Conservation (phyloP, 2,797 vertebrate genomes). For the Sebastes vulpes region DNA sequence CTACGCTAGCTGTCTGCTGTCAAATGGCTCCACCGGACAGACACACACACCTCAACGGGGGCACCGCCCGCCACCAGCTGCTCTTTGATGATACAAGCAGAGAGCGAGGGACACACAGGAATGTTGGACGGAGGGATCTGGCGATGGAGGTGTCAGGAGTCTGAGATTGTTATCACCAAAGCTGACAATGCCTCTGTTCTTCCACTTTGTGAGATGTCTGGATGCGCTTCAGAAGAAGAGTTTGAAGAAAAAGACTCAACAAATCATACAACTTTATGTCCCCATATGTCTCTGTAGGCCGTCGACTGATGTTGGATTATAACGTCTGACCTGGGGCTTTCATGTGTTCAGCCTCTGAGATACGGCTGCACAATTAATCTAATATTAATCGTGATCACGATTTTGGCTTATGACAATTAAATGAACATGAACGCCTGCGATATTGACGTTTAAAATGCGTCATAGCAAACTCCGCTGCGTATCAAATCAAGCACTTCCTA, state of each 20-base stretch:
- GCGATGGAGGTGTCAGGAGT: constrained; percentile 53
- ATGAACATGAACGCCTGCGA: not conserved
- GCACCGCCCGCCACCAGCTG: constrained; percentile 64
- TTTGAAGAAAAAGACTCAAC: constrained; percentile 41
- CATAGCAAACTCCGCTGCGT: not conserved
- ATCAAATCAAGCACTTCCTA: not conserved
- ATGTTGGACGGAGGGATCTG: constrained; percentile 35
- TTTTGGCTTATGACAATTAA: not conserved
- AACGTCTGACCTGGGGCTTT: not conserved
- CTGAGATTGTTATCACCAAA: constrained; percentile 66
- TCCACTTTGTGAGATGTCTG: constrained; percentile 43
- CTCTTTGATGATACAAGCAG: constrained; percentile 66
- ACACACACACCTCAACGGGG: constrained; percentile 49
- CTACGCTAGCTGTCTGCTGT: constrained; percentile 48
- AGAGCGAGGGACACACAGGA: constrained; percentile 30
- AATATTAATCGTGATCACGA: not conserved
- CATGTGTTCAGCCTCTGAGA: not conserved
- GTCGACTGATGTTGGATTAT: constrained; percentile 9
- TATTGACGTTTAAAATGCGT: not conserved
- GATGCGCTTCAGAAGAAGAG: constrained; percentile 18
- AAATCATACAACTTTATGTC: constrained; percentile 26
- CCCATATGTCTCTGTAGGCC: not conserved
- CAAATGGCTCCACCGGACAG: constrained; percentile 52
- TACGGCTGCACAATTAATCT: not conserved
- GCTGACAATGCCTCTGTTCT: constrained; percentile 44